A percentile compares a stretch with the other conserved stretches of the same genome.
phyloP scores from a whole-genome alignment of 2,113 vertebrate species.

The Myxocyprinus asiaticus region DNA sequence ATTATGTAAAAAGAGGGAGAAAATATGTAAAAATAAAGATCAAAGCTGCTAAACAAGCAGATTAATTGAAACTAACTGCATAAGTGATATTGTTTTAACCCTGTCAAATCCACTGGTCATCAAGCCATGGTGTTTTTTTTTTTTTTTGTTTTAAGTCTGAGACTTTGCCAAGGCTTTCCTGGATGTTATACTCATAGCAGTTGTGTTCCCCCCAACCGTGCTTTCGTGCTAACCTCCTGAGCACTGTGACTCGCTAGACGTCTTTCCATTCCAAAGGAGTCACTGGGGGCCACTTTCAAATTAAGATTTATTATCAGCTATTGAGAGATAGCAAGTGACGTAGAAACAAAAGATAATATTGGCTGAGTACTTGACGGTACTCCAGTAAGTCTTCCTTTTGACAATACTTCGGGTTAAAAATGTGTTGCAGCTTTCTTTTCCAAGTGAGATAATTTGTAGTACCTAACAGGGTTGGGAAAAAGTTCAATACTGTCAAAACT shows the following conservation, averaged over 20 bases:
- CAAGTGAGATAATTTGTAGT: background rate
- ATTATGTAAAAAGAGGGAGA: conserved; percentile 7
- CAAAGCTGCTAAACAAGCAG: conserved; percentile 69
- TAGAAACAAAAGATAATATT: conserved; percentile 31
- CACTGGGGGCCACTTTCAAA: conserved; percentile 34
- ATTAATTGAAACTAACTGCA: conserved; percentile 36
- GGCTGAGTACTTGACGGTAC: background rate
- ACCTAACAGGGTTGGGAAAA: background rate
- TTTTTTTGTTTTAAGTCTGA: conserved; percentile 75
- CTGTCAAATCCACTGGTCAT: conserved; percentile 68
- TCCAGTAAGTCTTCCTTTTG: background rate
- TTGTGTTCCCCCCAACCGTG: conserved; percentile 43
- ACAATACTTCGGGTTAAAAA: background rate
- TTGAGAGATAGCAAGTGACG: background rate
- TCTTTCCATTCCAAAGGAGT: conserved; percentile 25
- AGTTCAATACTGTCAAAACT: no score
- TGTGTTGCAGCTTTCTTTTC: background rate
- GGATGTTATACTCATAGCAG: conserved; percentile 46
- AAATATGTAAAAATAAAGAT: conserved; percentile 40
- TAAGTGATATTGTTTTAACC: conserved; percentile 70
- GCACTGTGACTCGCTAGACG: conserved; percentile 10
- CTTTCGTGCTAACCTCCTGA: conserved; percentile 41
- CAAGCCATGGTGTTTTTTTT: conserved; percentile 77
- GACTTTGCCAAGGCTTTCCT: conserved; percentile 67
- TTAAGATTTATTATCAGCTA: conserved; percentile 42